phyloP scores from a whole-genome alignment of 2,797 vertebrate species.

The Arremon aurantiirostris region DNA sequence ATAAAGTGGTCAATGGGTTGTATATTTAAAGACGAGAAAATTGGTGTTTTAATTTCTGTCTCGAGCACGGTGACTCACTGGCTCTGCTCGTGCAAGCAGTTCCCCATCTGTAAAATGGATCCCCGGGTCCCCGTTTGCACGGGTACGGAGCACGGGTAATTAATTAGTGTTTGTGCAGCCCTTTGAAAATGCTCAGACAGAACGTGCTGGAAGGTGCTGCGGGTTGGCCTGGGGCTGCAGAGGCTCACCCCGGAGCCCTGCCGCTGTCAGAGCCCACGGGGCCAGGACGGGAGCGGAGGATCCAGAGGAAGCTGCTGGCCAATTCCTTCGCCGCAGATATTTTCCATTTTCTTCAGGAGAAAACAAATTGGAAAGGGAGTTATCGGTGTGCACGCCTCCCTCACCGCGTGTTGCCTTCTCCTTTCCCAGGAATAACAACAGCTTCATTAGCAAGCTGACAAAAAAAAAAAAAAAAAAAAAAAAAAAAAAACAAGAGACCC shows the following conservation, averaged over 20 bases:
- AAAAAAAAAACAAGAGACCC: not conserved
- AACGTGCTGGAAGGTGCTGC: conserved; percentile 39
- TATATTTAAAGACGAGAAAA: not conserved
- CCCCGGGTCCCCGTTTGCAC: not conserved
- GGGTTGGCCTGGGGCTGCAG: conserved; percentile 18
- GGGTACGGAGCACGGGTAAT: not conserved
- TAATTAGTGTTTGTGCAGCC: conserved; percentile 18
- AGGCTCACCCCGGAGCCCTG: not conserved
- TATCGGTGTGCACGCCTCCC: not conserved
- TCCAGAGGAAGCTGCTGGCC: not conserved
- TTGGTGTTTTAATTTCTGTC: not conserved
- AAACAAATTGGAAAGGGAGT: conserved; percentile 45
- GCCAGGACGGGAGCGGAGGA: not conserved
- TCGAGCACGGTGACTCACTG: fast-evolving
- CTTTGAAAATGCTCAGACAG: conserved; percentile 40
- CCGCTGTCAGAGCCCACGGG: not conserved
- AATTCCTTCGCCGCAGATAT: not conserved
- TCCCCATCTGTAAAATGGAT: conserved; percentile 34
- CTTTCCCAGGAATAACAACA: conserved; percentile 18
- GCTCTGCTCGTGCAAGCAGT: not conserved
- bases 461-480: not conserved
- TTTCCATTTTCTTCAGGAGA: conserved; percentile 20
- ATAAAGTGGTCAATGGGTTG: not conserved
- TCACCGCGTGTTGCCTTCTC: not conserved
- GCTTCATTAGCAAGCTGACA: conserved; percentile 45